phyloP scores from a whole-genome alignment of 2,888 invertebrate genomes.

The Caenorhabditis japonica region DNA sequence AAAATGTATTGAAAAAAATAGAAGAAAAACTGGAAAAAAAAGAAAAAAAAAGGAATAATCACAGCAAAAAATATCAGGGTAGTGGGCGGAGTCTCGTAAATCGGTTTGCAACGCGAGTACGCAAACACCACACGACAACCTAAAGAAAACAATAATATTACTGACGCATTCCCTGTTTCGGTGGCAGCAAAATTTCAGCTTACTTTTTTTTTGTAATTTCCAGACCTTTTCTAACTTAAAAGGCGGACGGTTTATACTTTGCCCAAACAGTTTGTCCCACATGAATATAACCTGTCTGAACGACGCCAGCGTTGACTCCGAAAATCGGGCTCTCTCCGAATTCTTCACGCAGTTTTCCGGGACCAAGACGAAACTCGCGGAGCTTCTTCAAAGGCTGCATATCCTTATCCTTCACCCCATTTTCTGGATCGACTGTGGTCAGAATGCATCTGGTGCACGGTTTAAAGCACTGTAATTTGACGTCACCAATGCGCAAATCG shows the following conservation, averaged over 20 bases:
- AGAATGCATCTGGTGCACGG: conserved; percentile 70
- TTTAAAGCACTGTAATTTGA: conserved; percentile 70
- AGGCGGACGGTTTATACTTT: conserved; percentile 58
- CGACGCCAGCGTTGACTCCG: conserved; percentile 64
- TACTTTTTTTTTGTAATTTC: too few species aligned
- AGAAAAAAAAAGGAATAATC: too few species aligned
- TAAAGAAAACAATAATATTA: too few species aligned
- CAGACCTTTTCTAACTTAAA: too few species aligned
- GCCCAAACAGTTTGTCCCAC: conserved; percentile 66
- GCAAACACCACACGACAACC: too few species aligned
- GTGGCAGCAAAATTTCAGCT: too few species aligned
- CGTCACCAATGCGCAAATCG: conserved; percentile 69
- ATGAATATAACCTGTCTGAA: conserved; percentile 57
- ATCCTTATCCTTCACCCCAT: conserved; percentile 55
- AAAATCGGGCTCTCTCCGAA: conserved; percentile 63
- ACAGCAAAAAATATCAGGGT: too few species aligned
- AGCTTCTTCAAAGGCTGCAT: conserved; percentile 65
- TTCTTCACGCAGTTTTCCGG: conserved; percentile 58
- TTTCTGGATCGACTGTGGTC: conserved; percentile 60
- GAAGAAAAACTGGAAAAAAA: too few species aligned
- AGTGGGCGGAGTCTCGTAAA: too few species aligned
- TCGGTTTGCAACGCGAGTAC: too few species aligned
- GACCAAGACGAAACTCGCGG: conserved; percentile 64
- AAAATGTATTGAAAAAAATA: too few species aligned
- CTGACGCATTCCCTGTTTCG: too few species aligned